Conservation (phyloP, 2,888 invertebrate genomes). For the Chalcosyrphus nemorum region DNA sequence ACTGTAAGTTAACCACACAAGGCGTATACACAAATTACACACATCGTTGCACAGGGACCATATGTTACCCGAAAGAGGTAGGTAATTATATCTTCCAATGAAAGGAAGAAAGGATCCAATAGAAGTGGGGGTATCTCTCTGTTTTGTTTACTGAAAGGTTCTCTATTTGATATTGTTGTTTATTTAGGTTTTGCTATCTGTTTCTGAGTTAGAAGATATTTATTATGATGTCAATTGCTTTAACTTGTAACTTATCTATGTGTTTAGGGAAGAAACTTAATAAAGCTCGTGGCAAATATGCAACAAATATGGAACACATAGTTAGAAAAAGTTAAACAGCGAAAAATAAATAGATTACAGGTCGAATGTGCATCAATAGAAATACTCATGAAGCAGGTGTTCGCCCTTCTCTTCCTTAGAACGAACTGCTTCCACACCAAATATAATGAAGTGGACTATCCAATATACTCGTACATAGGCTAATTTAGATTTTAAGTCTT, state of each 20-base stretch:
- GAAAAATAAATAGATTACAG: too few species aligned
- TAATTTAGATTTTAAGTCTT: too few species aligned
- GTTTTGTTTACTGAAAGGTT: neutral
- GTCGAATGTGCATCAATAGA: too few species aligned
- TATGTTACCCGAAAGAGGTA: slow-evolving; percentile 1
- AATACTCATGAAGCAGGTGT: too few species aligned
- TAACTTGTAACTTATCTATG: neutral
- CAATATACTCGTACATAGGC: too few species aligned
- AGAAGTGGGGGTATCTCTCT: neutral
- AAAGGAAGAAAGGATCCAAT: neutral
- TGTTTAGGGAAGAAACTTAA: too few species aligned
- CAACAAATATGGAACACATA: too few species aligned
- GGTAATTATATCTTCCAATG: slow-evolving; percentile 6
- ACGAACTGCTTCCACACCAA: too few species aligned
- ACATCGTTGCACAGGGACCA: neutral
- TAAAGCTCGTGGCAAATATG: too few species aligned
- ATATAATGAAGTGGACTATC: too few species aligned
- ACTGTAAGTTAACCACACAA: neutral
- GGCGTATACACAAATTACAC: neutral
- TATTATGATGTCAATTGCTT: neutral
- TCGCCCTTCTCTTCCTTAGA: too few species aligned
- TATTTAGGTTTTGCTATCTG: neutral
- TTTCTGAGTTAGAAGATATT: neutral
- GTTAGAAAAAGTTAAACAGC: too few species aligned
- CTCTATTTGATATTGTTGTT: neutral